These are phyloP conservation scores for Seladonia tumulorum DNA, from an alignment of 2,888 invertebrate species.

Conservation along the genomic window DNA sequence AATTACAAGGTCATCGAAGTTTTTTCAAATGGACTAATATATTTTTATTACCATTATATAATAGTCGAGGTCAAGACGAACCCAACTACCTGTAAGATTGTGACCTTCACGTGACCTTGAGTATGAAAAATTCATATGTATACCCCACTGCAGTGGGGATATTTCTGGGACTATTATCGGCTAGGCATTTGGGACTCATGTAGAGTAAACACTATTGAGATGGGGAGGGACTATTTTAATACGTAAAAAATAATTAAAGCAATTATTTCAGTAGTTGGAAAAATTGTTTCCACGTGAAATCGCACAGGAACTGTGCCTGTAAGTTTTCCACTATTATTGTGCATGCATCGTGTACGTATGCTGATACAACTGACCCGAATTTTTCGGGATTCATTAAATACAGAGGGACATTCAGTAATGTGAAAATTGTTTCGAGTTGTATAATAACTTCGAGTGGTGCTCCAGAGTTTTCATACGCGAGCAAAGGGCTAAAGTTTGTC, in stretches of 20 bases:
- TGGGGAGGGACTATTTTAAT: too few species aligned
- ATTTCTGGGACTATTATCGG: too few species aligned
- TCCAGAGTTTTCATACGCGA: neutral
- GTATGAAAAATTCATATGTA: too few species aligned
- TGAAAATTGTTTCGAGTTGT: neutral
- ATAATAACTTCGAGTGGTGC: neutral
- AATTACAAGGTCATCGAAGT: too few species aligned
- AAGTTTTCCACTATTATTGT: neutral
- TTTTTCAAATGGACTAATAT: too few species aligned
- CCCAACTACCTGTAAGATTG: too few species aligned
- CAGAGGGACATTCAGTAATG: neutral
- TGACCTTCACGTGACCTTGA: too few species aligned
- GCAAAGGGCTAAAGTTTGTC: conserved; percentile 7
- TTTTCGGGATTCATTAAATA: neutral
- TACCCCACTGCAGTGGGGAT: too few species aligned
- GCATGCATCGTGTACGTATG: neutral
- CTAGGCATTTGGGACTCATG: too few species aligned
- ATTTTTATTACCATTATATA: too few species aligned
- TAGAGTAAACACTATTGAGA: too few species aligned
- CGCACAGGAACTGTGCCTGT: neutral
- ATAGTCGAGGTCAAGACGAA: too few species aligned
- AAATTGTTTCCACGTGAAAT: neutral
- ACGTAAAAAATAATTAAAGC: neutral
- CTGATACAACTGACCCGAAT: neutral
- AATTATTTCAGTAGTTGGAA: neutral